Conservation (phyloP, 2,888 invertebrate species). For the Aleiodes leptofemur region DNA sequence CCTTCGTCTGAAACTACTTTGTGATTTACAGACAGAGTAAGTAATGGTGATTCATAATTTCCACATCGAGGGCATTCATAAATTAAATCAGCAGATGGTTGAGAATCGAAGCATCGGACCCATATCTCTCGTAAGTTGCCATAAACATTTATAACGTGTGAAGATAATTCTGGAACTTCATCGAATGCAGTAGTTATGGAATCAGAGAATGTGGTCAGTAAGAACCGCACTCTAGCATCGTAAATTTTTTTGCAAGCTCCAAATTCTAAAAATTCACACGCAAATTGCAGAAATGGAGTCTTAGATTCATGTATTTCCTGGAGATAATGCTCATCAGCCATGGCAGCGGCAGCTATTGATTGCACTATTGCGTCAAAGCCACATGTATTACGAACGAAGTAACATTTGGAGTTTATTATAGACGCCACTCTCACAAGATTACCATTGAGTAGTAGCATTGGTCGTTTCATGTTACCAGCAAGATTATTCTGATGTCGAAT, state of each 20-base stretch:
- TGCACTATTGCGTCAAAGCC: slow-evolving; percentile 36
- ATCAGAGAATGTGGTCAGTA: slow-evolving; percentile 28
- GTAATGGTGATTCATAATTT: slow-evolving; percentile 6
- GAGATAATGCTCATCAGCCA: slow-evolving; percentile 37
- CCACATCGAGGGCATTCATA: neutral
- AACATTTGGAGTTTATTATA: slow-evolving; percentile 26
- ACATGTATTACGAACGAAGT: slow-evolving; percentile 43
- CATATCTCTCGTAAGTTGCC: slow-evolving; percentile 26
- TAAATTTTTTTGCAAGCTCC: slow-evolving; percentile 38
- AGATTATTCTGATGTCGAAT: slow-evolving; percentile 39
- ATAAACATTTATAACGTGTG: slow-evolving; percentile 28
- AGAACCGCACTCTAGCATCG: slow-evolving; percentile 38
- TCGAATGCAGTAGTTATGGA: slow-evolving; percentile 18
- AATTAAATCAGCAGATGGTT: slow-evolving; percentile 15
- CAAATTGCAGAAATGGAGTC: slow-evolving; percentile 40
- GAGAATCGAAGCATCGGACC: neutral
- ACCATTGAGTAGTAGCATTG: slow-evolving; percentile 38
- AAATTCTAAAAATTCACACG: slow-evolving; percentile 27
- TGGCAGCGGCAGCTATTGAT: slow-evolving; percentile 38
- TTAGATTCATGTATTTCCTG: slow-evolving; percentile 10
- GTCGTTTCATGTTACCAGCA: slow-evolving; percentile 23
- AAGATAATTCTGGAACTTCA: slow-evolving; percentile 13
- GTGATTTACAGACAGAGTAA: slow-evolving; percentile 37
- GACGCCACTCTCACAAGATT: slow-evolving; percentile 26
- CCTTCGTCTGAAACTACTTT: slow-evolving; percentile 31